These are phyloP conservation scores for Pandemis corylana DNA, from an alignment of 2,888 invertebrate species.

Conservation along the genomic window DNA sequence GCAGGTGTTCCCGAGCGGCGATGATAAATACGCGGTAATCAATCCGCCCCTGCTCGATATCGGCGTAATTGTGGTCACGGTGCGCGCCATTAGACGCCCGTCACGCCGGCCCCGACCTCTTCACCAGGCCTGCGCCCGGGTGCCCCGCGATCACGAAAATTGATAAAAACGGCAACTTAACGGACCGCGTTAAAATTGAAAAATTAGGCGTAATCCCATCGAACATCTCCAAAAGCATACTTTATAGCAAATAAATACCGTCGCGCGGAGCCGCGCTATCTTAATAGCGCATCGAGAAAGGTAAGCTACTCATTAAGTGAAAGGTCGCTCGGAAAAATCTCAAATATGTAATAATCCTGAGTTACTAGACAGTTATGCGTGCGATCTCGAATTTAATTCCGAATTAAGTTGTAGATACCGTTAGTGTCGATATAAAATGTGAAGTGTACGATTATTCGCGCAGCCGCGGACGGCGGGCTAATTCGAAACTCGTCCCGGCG, in stretches of 20 bases:
- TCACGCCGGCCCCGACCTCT: slow-evolving; percentile 45
- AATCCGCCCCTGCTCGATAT: slow-evolving; percentile 72
- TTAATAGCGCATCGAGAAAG: slow-evolving; percentile 44
- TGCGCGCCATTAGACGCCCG: slow-evolving; percentile 50
- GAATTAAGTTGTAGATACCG: slow-evolving; percentile 66
- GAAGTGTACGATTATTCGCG: slow-evolving; percentile 60
- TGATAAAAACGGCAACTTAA: slow-evolving; percentile 40
- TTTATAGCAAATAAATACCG: slow-evolving; percentile 42
- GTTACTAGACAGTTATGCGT: slow-evolving; percentile 63
- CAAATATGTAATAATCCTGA: slow-evolving; percentile 60
- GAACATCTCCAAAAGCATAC: slow-evolving; percentile 42
- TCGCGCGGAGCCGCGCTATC: slow-evolving; percentile 36
- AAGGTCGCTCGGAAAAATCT: slow-evolving; percentile 54
- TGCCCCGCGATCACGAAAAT: slow-evolving; percentile 9
- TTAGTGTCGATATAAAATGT: slow-evolving; percentile 56
- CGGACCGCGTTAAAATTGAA: slow-evolving; percentile 31
- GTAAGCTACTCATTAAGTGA: slow-evolving; percentile 48
- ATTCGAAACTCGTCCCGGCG: slow-evolving; percentile 31
- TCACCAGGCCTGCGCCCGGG: slow-evolving; percentile 23
- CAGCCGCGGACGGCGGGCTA: slow-evolving; percentile 44
- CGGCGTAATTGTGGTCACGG: slow-evolving; percentile 70
- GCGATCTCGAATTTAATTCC: slow-evolving; percentile 55
- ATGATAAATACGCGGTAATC: slow-evolving; percentile 79
- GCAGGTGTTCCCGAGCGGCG: slow-evolving; percentile 81
- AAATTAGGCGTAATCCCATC: slow-evolving; percentile 37